Percentiles rank a stretch among this genome's conserved stretches.
Conservation (phyloP, 1,140 invertebrate genomes). For the Venturia canescens region DNA sequence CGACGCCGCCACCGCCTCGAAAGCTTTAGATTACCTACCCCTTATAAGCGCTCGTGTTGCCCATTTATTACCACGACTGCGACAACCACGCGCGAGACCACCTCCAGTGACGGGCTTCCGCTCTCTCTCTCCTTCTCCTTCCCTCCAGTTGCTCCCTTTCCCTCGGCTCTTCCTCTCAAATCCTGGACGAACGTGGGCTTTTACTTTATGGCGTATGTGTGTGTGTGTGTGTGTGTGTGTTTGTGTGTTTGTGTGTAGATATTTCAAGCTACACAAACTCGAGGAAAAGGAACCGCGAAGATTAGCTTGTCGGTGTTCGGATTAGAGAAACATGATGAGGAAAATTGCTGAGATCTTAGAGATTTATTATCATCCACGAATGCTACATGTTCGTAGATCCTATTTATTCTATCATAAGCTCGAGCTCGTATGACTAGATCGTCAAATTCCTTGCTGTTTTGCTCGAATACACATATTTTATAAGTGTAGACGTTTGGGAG, state of each 20-base stretch:
- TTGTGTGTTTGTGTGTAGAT: background rate
- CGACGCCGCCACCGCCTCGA: slow-evolving; percentile 65
- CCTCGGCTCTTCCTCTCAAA: slow-evolving; percentile 41
- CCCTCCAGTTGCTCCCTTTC: slow-evolving; percentile 40
- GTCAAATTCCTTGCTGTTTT: background rate
- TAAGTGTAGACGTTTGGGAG: background rate
- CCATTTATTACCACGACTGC: slow-evolving; percentile 75
- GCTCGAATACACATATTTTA: background rate
- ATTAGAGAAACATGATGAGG: slow-evolving; percentile 44
- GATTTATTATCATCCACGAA: slow-evolving; percentile 19
- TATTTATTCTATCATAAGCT: background rate
- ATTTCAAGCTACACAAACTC: slow-evolving; percentile 4
- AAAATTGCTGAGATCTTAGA: slow-evolving; percentile 32
- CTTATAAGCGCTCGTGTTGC: slow-evolving; percentile 76
- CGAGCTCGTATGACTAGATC: background rate
- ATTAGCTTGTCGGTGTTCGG: slow-evolving; percentile 45
- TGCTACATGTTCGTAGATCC: background rate
- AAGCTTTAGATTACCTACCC: slow-evolving; percentile 76
- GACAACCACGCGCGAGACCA: slow-evolving; percentile 69
- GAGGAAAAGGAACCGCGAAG: slow-evolving; percentile 32
- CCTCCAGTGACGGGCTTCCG: slow-evolving; percentile 55
- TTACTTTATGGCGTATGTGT: slow-evolving; percentile 9
- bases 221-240: background rate
- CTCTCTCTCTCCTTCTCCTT: slow-evolving; percentile 14
- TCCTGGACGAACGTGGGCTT: slow-evolving; percentile 15